Conservation (phyloP, 2,797 vertebrate genomes). For the Danio kyathit region DNA sequence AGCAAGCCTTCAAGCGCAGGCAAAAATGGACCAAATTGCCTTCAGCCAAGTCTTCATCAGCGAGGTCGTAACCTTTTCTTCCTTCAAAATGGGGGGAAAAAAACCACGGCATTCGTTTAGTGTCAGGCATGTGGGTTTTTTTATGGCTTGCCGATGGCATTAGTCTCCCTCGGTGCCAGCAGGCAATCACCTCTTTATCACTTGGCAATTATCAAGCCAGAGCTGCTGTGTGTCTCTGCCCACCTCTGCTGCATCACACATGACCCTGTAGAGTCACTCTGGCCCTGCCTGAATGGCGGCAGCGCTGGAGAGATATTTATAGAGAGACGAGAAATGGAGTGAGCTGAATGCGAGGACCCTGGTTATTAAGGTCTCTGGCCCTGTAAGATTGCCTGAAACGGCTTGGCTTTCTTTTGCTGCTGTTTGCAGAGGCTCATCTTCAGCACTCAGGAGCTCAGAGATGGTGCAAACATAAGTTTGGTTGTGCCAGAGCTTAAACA, state of each 20-base stretch:
- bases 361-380: slow-evolving; percentile 59
- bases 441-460: slow-evolving; percentile 35
- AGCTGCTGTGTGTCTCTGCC: slow-evolving; percentile 78
- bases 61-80: slow-evolving; percentile 72
- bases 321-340: slow-evolving; percentile 46
- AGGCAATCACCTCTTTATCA: slow-evolving; percentile 88
- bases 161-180: slow-evolving; percentile 81
- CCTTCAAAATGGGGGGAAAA: slow-evolving; percentile 56
- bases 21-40: slow-evolving; percentile 65
- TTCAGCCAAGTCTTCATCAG: slow-evolving; percentile 70
- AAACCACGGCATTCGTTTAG: slow-evolving; percentile 78
- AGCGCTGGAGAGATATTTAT: slow-evolving; percentile 47
- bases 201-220: slow-evolving; percentile 85
- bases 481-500: not conserved
- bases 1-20: slow-evolving; percentile 62
- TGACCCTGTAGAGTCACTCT: slow-evolving; percentile 74
- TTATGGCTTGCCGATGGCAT: slow-evolving; percentile 85
- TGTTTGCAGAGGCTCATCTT: slow-evolving; percentile 54
- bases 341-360: slow-evolving; percentile 50
- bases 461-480: slow-evolving; percentile 15
- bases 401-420: slow-evolving; percentile 39
- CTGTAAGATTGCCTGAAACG: slow-evolving; percentile 59
- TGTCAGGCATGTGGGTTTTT: slow-evolving; percentile 83
- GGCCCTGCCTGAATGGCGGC: slow-evolving; percentile 40
- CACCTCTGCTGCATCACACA: slow-evolving; percentile 74